Percentiles rank a stretch among this genome's conserved stretches.
Conservation (phyloP, 2,888 invertebrate genomes). For the Mimachlamys varia region DNA sequence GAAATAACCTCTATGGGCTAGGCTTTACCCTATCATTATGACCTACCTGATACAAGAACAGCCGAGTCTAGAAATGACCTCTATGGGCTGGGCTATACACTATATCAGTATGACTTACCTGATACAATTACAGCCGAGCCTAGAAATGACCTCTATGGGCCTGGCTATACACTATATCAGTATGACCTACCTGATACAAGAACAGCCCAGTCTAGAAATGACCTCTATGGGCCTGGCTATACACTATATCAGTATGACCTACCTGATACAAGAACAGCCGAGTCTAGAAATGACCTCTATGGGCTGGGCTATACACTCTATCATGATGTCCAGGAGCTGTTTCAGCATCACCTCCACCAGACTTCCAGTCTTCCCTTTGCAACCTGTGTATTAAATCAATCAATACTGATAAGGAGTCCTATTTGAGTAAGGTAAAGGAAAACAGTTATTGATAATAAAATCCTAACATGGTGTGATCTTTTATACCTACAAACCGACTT, state of each 20-base stretch:
- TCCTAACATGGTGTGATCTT: too few relatives aligned
- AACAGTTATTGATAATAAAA: too few relatives aligned
- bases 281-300: constrained; percentile 91
- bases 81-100: constrained; percentile 94
- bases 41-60: constrained; percentile 91
- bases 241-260: constrained; percentile 93
- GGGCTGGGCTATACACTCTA: constrained; percentile 86
- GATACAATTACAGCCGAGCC: too few relatives aligned
- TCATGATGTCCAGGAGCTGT: constrained; percentile 92
- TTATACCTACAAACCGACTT: too few relatives aligned
- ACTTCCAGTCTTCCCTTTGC: background rate
- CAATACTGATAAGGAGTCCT: background rate
- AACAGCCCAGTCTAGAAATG: constrained; percentile 94
- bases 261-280: constrained; percentile 94
- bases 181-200: constrained; percentile 87
- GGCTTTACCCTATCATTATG: constrained; percentile 7
- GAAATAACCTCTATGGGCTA: constrained; percentile 85
- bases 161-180: background rate
- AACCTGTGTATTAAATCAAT: background rate
- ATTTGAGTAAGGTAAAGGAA: too few relatives aligned
- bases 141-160: constrained; percentile 83
- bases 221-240: constrained; percentile 94
- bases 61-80: constrained; percentile 94
- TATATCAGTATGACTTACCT: constrained; percentile 84
- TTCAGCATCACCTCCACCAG: constrained; percentile 90